Percentiles rank a stretch among this genome's conserved stretches.
These are phyloP conservation scores for Molorchus minor DNA, from an alignment of 2,888 invertebrate genomes.

Conservation along the genomic window DNA sequence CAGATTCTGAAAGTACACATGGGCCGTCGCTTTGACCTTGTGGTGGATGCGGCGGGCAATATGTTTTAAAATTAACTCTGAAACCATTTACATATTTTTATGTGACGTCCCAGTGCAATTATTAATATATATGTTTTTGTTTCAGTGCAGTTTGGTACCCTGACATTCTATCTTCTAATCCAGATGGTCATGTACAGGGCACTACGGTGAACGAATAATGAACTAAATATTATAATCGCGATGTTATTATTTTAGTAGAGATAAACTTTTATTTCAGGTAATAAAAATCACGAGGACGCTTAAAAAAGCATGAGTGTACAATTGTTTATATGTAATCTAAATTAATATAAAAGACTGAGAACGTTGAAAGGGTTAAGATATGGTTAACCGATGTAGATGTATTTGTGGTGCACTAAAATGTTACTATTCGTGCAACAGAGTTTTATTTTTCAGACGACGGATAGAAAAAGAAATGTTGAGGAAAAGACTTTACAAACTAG, in stretches of 20 bases:
- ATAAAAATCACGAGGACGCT: constrained; percentile 51
- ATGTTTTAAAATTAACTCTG: too few species aligned
- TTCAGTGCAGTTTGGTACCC: constrained; percentile 28
- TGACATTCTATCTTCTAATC: constrained; percentile 17
- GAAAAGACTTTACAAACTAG: too few species aligned
- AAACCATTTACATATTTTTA: too few species aligned
- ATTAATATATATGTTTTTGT: too few species aligned
- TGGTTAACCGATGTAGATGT: constrained; percentile 20
- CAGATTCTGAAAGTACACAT: too few species aligned
- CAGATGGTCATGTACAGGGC: constrained; percentile 36
- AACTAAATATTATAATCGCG: constrained; percentile 22
- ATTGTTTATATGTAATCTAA: constrained; percentile 57
- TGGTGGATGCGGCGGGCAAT: too few species aligned
- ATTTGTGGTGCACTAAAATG: constrained; percentile 13
- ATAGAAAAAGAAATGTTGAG: background rate
- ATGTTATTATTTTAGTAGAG: constrained; percentile 36
- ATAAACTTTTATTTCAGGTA: constrained; percentile 44
- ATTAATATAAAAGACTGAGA: constrained; percentile 62
- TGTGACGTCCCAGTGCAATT: too few species aligned
- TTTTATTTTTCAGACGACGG: constrained; percentile 14
- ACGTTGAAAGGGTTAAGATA: constrained; percentile 45
- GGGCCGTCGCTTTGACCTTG: too few species aligned
- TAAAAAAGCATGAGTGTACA: constrained; percentile 57
- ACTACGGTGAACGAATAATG: constrained; percentile 42
- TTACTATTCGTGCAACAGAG: background rate